Evolutionary conservation across 2,113 vertebrate genomes (phyloP).

Genomic region (Gymnogyps californianus): DNA sequence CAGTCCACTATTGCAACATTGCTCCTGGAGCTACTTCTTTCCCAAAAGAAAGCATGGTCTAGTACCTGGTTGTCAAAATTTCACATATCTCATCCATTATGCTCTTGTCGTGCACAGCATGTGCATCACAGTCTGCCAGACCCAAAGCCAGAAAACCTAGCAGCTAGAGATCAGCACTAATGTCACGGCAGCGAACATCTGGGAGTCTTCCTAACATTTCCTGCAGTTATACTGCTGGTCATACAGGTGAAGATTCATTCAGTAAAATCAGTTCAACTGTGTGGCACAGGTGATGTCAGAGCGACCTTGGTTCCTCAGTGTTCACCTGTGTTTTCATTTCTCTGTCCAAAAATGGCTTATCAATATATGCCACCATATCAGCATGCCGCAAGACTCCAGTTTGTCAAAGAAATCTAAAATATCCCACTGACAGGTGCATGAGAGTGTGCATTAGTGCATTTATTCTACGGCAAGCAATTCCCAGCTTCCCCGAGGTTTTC

Average conservation of each 20-base stretch:
- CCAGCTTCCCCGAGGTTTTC: neutral
- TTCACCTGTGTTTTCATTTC: neutral
- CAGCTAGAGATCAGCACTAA: fast-evolving
- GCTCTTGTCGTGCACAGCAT: neutral
- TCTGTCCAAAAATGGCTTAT: neutral
- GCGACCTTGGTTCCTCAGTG: neutral
- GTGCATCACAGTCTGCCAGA: neutral
- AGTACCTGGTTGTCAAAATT: neutral
- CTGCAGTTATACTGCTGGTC: neutral
- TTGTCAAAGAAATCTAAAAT: neutral
- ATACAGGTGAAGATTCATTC: neutral
- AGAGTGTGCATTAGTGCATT: neutral
- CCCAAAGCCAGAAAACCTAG: neutral
- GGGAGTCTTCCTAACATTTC: neutral
- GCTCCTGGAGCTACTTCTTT: neutral
- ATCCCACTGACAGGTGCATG: neutral
- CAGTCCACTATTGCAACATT: neutral
- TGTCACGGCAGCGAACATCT: fast-evolving
- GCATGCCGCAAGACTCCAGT: neutral
- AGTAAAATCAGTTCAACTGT: neutral
- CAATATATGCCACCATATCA: neutral
- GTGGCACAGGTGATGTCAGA: neutral
- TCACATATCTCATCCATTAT: neutral
- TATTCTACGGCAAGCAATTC: neutral
- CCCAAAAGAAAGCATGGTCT: neutral